phyloP scores from a whole-genome alignment of 2,888 invertebrate species.

The Perizoma flavofasciatum region DNA sequence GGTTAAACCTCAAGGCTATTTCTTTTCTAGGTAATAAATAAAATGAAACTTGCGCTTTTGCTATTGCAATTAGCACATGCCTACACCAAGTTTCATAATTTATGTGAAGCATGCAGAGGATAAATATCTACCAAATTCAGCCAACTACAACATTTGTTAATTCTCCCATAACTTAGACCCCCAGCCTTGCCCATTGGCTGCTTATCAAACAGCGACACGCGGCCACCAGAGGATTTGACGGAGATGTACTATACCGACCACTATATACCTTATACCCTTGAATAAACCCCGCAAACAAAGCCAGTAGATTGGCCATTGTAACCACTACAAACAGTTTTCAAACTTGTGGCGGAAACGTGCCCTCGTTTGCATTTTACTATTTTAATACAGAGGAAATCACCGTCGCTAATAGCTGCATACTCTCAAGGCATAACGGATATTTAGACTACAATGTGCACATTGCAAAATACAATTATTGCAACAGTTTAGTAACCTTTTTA shows the following conservation, averaged over 20 bases:
- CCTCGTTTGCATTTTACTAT: slow-evolving; percentile 34
- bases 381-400: slow-evolving; percentile 28
- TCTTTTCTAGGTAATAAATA: too few species aligned
- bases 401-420: slow-evolving; percentile 5
- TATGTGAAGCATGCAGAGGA: not conserved
- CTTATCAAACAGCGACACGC: slow-evolving; percentile 78
- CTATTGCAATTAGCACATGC: not conserved
- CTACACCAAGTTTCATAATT: not conserved
- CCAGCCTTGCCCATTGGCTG: slow-evolving; percentile 55
- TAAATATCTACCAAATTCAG: not conserved
- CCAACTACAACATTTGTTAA: not conserved
- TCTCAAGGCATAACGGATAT: slow-evolving; percentile 16
- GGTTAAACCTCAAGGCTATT: too few species aligned
- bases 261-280: slow-evolving; percentile 35
- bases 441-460: slow-evolving; percentile 15
- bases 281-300: slow-evolving; percentile 20
- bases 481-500: not conserved
- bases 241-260: slow-evolving; percentile 65
- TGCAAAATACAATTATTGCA: slow-evolving; percentile 4
- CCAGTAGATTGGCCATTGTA: slow-evolving; percentile 10
- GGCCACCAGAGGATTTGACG: slow-evolving; percentile 70
- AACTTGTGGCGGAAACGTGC: slow-evolving; percentile 33
- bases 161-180: slow-evolving; percentile 40
- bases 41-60: too few species aligned
- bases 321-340: slow-evolving; percentile 28